Base-by-base conservation (phyloP, 1,140 invertebrate species). In the Ceratosolen solmsi region DNA sequence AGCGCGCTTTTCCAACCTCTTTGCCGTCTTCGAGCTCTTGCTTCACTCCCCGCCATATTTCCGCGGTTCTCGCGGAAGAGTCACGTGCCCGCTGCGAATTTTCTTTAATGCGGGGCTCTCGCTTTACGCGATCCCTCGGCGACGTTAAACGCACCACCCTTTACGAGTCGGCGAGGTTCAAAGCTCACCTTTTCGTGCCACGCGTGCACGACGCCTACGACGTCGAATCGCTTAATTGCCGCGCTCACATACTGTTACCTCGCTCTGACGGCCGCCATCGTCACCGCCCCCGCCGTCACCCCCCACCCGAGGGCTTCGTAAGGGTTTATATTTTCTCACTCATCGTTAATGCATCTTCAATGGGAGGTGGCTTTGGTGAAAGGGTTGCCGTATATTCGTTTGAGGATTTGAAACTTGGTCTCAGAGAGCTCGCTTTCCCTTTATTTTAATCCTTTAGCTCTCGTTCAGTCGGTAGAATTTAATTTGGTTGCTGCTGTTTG, bases 381-480 rank as follows among this genome's bases (percentile, higher is more conserved):
- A 36, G 60, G 30, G 30, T 65, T 65, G 11, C 2, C 27, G 60
- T 65, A 65, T 36, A n/a, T 38, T 68, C 33, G 33, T 68, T 68
- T 68, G 17, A 68, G 8, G 33, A 68, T 68, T 38, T 33, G 20
- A 72, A 49, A 8, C 70, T 51, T 30, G 8, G 9, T 3, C 70
- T 15, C 0, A n/a, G 3, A 72, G 33, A 27, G 25, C 41, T 5
- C n/a, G 33, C 7, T 54, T 56, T 72, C 33, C 27, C 68, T 77
- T 41, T 54, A 51, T 68, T 78, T 68, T 65, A 22, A 68, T 78
- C 41, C 9, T 54, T 78, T 78, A 76, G 36, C 74, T 60, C 13
- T 33, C 60, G 22, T 51, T 78, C 60, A 51, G 75, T 25, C 30
- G 46, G 36, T 78, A 78, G 60, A 78, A 78, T 68, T 78, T 78